These are phyloP conservation scores for Magallana angulata DNA, from an alignment of 1,140 invertebrate genomes.

Conservation along the genomic window DNA sequence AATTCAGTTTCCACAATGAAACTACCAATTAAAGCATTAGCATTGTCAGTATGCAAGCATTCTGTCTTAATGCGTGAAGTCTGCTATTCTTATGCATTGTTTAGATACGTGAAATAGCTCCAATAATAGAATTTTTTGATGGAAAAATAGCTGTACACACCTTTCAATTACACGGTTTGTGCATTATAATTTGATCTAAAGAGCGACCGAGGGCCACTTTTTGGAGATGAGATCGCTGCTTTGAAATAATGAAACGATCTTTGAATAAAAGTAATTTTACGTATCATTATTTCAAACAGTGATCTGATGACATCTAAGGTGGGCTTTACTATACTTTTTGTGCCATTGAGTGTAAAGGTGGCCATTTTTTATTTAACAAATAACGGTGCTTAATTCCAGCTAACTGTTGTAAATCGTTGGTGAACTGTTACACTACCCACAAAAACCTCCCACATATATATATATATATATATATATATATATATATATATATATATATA, in stretches of 20 bases:
- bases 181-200: slow-evolving; percentile 18
- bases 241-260: background rate
- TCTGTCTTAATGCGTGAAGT: background rate
- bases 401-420: no score
- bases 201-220: background rate
- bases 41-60: background rate
- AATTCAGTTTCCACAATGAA: background rate
- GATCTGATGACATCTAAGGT: background rate
- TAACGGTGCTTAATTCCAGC: no score
- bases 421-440: no score
- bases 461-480: no score
- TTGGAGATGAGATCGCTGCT: background rate
- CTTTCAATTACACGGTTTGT: slow-evolving; percentile 19
- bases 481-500: no score
- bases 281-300: background rate
- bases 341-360: no score
- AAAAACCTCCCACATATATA: no score
- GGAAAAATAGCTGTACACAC: background rate
- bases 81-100: slow-evolving; percentile 11
- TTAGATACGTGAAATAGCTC: background rate
- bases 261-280: background rate
- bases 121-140: background rate
- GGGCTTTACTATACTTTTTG: no score
- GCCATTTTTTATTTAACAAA: no score
- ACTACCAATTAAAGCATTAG: slow-evolving; percentile 30